Conservation (phyloP, 2,797 vertebrate species). For the Brotula barbata region DNA sequence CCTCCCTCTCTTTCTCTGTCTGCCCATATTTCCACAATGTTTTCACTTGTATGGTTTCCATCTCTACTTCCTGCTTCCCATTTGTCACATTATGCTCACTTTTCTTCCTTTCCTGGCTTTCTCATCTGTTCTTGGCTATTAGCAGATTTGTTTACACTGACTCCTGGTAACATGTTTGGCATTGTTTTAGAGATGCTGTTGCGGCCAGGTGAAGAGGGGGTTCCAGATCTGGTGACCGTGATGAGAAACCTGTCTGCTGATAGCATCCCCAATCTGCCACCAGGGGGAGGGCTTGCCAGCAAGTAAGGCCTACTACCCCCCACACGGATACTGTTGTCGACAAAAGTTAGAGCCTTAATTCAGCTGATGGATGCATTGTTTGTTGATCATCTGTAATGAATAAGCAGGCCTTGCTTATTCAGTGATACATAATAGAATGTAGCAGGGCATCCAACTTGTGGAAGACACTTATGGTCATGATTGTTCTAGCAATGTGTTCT, state of each 20-base stretch:
- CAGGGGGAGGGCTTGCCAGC: constrained; percentile 97
- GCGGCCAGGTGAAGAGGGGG: constrained; percentile 87
- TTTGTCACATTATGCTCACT: constrained; percentile 22
- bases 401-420: no score
- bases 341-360: no score
- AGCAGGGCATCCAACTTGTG: no score
- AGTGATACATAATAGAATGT: no score
- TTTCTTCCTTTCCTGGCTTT: not conserved
- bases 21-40: constrained; percentile 13
- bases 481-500: not conserved
- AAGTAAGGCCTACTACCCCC: constrained; percentile 85
- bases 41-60: constrained; percentile 19
- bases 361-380: no score
- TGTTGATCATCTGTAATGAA: no score
- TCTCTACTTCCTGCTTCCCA: constrained; percentile 22
- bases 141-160: constrained; percentile 30
- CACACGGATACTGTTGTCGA: not conserved
- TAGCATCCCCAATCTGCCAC: constrained; percentile 94
- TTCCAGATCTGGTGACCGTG: constrained; percentile 94
- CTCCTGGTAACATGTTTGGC: constrained; percentile 40
- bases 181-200: constrained; percentile 82
- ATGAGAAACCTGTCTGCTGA: constrained; percentile 94
- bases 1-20: constrained; percentile 29
- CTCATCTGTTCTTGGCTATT: constrained; percentile 31
- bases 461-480: not conserved